Conservation (phyloP, 2,113 vertebrate species). For the Anthoscopus minutus region DNA sequence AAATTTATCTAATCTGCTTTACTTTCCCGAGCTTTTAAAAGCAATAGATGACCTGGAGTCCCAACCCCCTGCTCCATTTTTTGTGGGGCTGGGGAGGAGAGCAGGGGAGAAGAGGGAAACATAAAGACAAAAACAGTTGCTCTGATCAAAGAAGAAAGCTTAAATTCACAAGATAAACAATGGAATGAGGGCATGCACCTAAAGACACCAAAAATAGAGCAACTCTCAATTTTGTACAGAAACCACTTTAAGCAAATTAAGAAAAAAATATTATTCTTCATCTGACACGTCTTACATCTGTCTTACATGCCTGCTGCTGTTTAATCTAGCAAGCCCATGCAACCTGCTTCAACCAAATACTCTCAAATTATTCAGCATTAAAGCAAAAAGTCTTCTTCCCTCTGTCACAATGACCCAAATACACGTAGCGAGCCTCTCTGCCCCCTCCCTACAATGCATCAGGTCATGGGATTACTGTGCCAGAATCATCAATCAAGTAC, state of each 20-base stretch:
- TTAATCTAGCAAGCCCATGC: neutral
- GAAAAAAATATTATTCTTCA: conserved; percentile 8
- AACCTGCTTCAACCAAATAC: conserved; percentile 3
- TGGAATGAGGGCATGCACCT: neutral
- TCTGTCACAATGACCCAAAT: conserved; percentile 22
- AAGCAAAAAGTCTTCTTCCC: neutral
- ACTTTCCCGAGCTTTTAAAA: conserved; percentile 33
- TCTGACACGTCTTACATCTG: conserved; percentile 10
- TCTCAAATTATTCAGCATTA: conserved; percentile 40
- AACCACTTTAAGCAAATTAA: neutral
- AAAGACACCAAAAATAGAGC: neutral
- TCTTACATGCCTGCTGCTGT: neutral
- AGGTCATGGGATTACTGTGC: neutral
- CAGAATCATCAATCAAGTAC: conserved; percentile 25
- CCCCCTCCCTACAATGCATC: neutral
- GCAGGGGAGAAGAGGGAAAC: neutral
- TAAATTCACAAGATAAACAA: neutral
- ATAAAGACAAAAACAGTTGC: neutral
- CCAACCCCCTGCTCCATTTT: neutral
- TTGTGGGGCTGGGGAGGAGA: neutral
- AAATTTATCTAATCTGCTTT: conserved; percentile 45
- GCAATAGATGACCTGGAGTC: neutral
- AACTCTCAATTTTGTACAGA: neutral
- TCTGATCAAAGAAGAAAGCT: neutral
- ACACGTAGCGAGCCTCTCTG: neutral